Percentiles rank a stretch among this genome's conserved stretches.
These are phyloP conservation scores for Habroteleia sp. DNA, from an alignment of 2,888 invertebrate genomes.

Conservation along the genomic window DNA sequence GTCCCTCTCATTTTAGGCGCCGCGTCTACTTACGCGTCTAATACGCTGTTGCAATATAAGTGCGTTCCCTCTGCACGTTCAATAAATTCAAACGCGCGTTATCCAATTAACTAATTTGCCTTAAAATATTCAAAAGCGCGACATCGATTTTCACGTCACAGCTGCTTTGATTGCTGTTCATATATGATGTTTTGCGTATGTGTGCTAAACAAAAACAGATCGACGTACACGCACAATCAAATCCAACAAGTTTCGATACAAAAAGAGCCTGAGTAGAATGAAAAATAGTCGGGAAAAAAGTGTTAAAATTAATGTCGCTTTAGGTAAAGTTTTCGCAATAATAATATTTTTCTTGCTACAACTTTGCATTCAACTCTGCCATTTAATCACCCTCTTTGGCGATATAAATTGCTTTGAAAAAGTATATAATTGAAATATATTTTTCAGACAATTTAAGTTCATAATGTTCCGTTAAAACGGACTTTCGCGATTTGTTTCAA, in stretches of 20 bases:
- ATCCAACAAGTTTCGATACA: neutral
- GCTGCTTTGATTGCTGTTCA: conserved; percentile 6
- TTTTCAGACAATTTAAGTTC: too few species aligned
- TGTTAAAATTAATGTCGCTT: too few species aligned
- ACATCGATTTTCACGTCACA: neutral
- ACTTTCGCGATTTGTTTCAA: too few species aligned
- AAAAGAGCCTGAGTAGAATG: too few species aligned
- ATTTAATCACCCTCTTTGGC: too few species aligned
- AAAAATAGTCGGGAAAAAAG: too few species aligned
- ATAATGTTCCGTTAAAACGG: too few species aligned
- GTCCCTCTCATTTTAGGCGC: conserved; percentile 3
- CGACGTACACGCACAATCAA: neutral
- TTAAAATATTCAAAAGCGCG: conserved; percentile 11
- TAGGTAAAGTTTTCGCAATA: too few species aligned
- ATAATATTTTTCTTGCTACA: too few species aligned
- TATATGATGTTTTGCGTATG: neutral
- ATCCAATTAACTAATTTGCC: conserved; percentile 1
- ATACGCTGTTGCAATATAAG: conserved; percentile 24
- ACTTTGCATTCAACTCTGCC: too few species aligned
- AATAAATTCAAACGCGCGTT: neutral
- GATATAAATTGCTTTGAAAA: too few species aligned
- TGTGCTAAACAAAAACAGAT: conserved; percentile 6
- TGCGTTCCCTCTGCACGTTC: neutral
- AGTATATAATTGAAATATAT: too few species aligned
- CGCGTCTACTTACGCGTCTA: conserved; percentile 32